Conservation (phyloP, 92 coral and sea anemone genomes). For the Porites lobata region DNA sequence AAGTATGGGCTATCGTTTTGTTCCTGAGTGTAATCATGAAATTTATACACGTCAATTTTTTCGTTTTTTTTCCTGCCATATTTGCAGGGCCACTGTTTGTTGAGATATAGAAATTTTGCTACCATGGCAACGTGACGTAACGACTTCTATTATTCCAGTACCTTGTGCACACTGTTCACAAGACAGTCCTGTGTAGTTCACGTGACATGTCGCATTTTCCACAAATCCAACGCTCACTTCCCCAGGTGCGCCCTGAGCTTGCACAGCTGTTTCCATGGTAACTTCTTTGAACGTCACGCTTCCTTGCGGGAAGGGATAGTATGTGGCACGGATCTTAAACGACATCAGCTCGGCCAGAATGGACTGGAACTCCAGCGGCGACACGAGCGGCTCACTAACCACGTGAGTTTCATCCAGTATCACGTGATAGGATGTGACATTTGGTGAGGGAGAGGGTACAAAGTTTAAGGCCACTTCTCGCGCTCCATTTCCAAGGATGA, state of each 20-base stretch:
- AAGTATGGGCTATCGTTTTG: no score
- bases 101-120: no score
- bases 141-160: background rate
- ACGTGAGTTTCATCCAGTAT: constrained; percentile 77
- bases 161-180: constrained; percentile 90
- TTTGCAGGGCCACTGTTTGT: no score
- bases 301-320: constrained; percentile 57
- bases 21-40: no score
- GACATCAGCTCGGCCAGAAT: constrained; percentile 83
- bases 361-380: constrained; percentile 87
- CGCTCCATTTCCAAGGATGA: constrained; percentile 58
- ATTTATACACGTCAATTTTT: no score
- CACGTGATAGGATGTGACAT: constrained; percentile 61
- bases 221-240: constrained; percentile 70
- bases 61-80: no score
- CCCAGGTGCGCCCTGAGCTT: constrained; percentile 32
- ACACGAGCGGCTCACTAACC: constrained; percentile 28
- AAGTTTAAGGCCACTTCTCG: constrained; percentile 54
- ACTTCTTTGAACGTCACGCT: constrained; percentile 69
- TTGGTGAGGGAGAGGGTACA: constrained; percentile 62
- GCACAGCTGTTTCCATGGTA: constrained; percentile 73
- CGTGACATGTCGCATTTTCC: constrained; percentile 84
- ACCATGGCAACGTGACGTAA: no score
- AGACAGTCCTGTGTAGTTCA: constrained; percentile 94
- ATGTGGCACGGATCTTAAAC: constrained; percentile 73